Evolutionary conservation across 2,113 vertebrate species (phyloP), one percentile per base, ranked within the genome.

Genomic region (Phalacrocorax pelagicus): DNA sequence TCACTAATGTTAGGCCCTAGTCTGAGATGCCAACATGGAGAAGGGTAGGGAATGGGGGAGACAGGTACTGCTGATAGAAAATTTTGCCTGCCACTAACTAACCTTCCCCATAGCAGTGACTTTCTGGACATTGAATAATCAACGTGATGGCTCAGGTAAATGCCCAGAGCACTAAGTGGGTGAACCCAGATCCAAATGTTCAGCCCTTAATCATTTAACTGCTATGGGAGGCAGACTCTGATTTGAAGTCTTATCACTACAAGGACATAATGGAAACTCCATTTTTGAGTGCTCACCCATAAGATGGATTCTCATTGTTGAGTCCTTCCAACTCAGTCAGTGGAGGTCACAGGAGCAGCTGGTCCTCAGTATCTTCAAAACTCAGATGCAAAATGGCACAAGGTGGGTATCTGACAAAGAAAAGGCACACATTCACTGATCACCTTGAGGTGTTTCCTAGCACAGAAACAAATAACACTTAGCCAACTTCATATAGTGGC

Each of bases 121-220:
- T 19, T 36, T 70, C 79, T 73, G 29, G 40, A 30, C 75, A 63
- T 3, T 61, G 51, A 77, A 46, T 18, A 58, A 61, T 5, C 54
- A 72, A 20, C 23, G 5, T 42, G 46, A n/a, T 2, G 7, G 4
- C 23, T 66, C 0, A 0, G 16, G 22, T 27, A n/a, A 58, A 73
- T 6, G 22, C 15, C 32, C 55, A n/a, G 27, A 92, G 16, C 13
- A 10, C 6, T 36, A 27, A 24, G 8, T 8, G 21, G 24, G 22
- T 54, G 32, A 94, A 57, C 40, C 21, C 26, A 69, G 15, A 52
- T 11, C 18, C 46, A 83, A 24, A 63, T 8, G 12, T 52, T 54
- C 42, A 83, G 21, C 11, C 21, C 34, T 62, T 55, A 36, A 81
- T 27, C 26, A 11, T 42, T n/a, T n/a, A 61, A 65, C 51, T 54